Evolutionary conservation across 2,797 vertebrate genomes (phyloP).

Genomic region (Pantherophis alleghaniensis): DNA sequence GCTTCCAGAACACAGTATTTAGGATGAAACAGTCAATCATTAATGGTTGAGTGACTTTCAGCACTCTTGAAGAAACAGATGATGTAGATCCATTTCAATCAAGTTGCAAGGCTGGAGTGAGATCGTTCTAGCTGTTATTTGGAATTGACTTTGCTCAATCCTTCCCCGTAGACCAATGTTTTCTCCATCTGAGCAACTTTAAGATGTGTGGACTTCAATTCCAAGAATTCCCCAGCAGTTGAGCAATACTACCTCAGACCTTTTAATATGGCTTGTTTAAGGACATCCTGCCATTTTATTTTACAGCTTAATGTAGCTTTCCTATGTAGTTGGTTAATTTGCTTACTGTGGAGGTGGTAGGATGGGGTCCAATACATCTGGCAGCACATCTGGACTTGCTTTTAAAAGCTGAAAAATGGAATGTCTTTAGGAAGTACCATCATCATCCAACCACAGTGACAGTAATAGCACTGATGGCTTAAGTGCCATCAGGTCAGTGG

Average conservation of each 20-base stretch:
- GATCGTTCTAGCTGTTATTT: background rate
- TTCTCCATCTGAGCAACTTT: background rate
- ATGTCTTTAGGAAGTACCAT: background rate
- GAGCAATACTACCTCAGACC: background rate
- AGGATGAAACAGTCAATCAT: background rate
- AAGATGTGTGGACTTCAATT: background rate
- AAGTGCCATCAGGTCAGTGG: background rate
- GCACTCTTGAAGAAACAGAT: background rate
- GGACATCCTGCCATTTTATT: background rate
- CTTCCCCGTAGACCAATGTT: background rate
- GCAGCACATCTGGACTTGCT: background rate
- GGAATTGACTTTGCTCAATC: background rate
- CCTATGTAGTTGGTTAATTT: background rate
- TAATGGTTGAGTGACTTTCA: background rate
- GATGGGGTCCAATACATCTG: background rate
- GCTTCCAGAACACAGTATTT: background rate
- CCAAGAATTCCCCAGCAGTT: background rate
- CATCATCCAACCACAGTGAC: background rate
- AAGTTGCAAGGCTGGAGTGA: background rate
- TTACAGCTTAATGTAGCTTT: background rate
- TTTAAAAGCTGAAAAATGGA: background rate
- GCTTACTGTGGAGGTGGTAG: background rate
- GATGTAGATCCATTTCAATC: background rate
- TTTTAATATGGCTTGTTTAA: background rate
- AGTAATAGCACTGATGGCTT: background rate